phyloP scores from a whole-genome alignment of 2,113 vertebrate species.

The Henicopernis longicauda region DNA sequence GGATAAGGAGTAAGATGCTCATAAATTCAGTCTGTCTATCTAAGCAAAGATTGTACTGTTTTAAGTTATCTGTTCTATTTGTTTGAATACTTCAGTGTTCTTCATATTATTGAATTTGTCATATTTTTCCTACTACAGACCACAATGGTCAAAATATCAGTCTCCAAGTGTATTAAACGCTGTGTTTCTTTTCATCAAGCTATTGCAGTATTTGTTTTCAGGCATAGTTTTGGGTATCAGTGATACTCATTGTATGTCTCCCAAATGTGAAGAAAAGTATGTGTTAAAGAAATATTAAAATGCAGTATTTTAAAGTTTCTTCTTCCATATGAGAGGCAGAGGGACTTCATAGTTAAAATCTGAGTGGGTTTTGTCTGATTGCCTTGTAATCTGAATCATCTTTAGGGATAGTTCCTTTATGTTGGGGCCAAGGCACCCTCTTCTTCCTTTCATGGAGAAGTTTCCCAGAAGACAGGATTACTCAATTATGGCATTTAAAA shows the following conservation, averaged over 20 bases:
- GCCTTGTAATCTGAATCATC: neutral
- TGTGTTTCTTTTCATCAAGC: neutral
- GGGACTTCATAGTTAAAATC: neutral
- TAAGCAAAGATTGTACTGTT: neutral
- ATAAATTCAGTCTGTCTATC: neutral
- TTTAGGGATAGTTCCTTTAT: neutral
- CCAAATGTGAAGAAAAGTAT: neutral
- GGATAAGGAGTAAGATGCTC: neutral
- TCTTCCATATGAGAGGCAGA: neutral
- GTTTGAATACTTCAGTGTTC: neutral
- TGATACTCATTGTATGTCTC: neutral
- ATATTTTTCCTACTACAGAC: neutral
- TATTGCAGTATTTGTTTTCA: neutral
- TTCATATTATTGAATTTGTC: neutral
- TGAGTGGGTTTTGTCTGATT: neutral
- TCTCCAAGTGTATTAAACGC: neutral
- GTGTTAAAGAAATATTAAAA: neutral
- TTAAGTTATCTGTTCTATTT: neutral
- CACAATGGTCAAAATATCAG: neutral
- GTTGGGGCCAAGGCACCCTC: neutral
- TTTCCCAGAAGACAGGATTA: neutral
- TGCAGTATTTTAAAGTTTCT: neutral
- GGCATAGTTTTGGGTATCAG: accelerated
- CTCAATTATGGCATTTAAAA: neutral
- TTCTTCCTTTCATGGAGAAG: neutral